phyloP scores from a whole-genome alignment of 2,797 vertebrate genomes.

The Danio choprae region DNA sequence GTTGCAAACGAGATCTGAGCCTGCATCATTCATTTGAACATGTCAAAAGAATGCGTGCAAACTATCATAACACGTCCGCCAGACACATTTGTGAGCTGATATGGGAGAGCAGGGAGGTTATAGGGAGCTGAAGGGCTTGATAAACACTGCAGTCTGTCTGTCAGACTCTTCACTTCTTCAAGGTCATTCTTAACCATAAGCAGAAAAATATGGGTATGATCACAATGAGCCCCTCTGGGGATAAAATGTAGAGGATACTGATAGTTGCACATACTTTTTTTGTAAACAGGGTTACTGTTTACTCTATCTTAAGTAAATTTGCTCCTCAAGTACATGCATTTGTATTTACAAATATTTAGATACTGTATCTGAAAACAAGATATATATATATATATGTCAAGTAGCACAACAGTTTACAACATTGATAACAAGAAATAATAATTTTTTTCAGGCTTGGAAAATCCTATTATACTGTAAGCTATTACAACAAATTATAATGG shows the following conservation, averaged over 20 bases:
- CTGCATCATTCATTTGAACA: neutral
- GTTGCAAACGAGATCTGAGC: neutral
- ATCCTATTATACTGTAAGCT: too few relatives aligned
- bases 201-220: neutral
- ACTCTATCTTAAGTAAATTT: too few relatives aligned
- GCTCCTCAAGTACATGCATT: too few relatives aligned
- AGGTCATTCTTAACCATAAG: conserved; percentile 3
- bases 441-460: too few relatives aligned
- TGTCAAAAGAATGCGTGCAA: neutral
- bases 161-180: neutral
- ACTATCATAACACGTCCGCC: neutral
- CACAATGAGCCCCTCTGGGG: neutral
- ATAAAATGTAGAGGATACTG: neutral
- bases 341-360: too few relatives aligned
- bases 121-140: neutral
- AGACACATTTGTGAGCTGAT: conserved; percentile 20
- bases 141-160: conserved; percentile 12
- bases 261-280: neutral
- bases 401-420: too few relatives aligned
- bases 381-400: too few relatives aligned
- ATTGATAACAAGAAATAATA: too few relatives aligned
- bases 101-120: neutral
- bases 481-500: too few relatives aligned
- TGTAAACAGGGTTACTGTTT: too few relatives aligned
- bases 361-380: too few relatives aligned